These are phyloP conservation scores for Engraulis encrasicolus DNA, from an alignment of 2,113 vertebrate species.

Conservation along the genomic window DNA sequence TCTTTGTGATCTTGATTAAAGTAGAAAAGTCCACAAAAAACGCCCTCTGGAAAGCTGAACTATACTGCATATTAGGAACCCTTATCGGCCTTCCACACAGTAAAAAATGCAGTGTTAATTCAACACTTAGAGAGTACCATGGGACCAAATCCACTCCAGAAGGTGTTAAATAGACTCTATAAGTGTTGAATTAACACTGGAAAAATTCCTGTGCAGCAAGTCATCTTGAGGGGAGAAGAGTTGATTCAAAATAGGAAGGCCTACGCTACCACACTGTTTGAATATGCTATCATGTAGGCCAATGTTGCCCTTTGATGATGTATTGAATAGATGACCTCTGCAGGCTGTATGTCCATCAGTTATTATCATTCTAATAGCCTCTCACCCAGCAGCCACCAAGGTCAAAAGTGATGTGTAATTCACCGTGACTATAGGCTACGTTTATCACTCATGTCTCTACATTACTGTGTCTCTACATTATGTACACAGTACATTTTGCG, in stretches of 20 bases:
- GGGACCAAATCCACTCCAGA: too few relatives aligned
- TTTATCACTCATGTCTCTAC: background rate
- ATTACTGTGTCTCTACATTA: too few relatives aligned
- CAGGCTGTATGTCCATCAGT: background rate
- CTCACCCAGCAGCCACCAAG: background rate
- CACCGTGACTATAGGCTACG: too few relatives aligned
- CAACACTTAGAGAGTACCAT: too few relatives aligned
- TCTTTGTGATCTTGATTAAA: slow-evolving; percentile 5
- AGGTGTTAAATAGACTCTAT: too few relatives aligned
- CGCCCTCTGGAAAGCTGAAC: background rate
- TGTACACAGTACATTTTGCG: too few relatives aligned
- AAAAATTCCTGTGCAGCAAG: too few relatives aligned
- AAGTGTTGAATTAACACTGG: too few relatives aligned
- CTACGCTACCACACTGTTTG: background rate
- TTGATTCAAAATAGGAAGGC: background rate
- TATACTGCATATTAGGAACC: background rate
- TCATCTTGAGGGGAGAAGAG: background rate
- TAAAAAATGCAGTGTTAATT: too few relatives aligned
- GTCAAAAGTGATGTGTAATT: background rate
- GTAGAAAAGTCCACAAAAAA: background rate
- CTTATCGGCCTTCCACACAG: background rate
- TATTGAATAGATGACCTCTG: background rate
- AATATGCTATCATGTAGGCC: background rate
- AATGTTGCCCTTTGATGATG: background rate
- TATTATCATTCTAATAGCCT: background rate